Evolutionary conservation across 1,140 invertebrate species (phyloP), one percentile per base, ranked within the genome.

Genomic region (Marisa cornuarietis): DNA sequence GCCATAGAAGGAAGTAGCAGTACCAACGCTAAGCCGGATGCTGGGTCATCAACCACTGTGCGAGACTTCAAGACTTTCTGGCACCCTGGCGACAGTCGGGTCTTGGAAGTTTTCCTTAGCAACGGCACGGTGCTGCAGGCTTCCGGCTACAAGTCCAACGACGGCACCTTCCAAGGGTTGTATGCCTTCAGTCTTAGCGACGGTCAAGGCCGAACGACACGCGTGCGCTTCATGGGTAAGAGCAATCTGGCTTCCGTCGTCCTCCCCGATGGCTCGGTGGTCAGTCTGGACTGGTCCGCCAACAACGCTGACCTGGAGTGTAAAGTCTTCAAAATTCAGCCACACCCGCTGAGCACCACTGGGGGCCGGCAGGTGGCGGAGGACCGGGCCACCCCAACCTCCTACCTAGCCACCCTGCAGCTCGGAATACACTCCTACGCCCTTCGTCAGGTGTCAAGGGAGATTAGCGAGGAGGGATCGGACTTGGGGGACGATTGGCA

Each of bases 201-300:
- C 51, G 54, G 66, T 0, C 58, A 24, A 24, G 79, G 77, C 11
- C 42, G 62, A n/a, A 79, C 61, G 7, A 81, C 51, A 0, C 71
- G 61, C n/a, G 69, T 83, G 20, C 72, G 82, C 22, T 83, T 83
- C 54, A 69, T 79, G 26, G 77, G 69, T 26, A 54, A 54, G 26
- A 22, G 68, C 22, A 83, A 76, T 24, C 73, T 83, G 62, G 82
- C 82, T 20, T 83, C 82, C 52, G 77, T 83, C 26, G 76, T 81
- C 26, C 78, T 83, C 10, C 74, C 82, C 20, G 65, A 73, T 20
- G 82, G 82, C 71, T 76, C 79, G 10, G 71, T 79, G n/a, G 79
- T 83, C 49, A 79, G 52, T 68, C 80, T 81, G 71, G 82, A 83
- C 62, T 79, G 76, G 82, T 79, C 82, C 0, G 54, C 77, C 42